Evolutionary conservation across 2,888 invertebrate species (phyloP).

Genomic region (Chrysotoxum bicinctum): DNA sequence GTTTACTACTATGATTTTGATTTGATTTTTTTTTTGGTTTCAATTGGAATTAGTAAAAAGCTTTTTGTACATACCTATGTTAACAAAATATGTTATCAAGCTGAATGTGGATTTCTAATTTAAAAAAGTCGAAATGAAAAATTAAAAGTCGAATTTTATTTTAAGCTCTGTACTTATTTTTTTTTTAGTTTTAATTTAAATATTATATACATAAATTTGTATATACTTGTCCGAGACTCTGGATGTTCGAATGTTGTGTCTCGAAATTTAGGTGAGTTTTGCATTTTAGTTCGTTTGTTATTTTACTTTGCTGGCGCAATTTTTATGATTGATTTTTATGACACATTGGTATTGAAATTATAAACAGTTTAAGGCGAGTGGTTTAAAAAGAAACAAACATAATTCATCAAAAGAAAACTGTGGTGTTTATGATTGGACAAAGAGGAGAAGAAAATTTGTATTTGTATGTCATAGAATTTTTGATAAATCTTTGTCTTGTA

Average conservation of each 20-base stretch:
- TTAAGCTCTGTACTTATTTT: conserved; percentile 69
- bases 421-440: background rate
- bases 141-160: conserved; percentile 54
- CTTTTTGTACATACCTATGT: conserved; percentile 34
- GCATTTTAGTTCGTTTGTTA: conserved; percentile 8
- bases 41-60: conserved; percentile 62
- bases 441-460: background rate
- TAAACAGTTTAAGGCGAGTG: background rate
- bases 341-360: conserved; percentile 1
- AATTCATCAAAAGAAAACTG: background rate
- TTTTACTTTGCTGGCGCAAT: conserved; percentile 13
- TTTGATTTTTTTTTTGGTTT: conserved; percentile 60
- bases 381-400: background rate
- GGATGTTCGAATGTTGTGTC: conserved; percentile 24
- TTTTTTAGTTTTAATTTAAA: conserved; percentile 61
- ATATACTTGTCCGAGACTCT: conserved; percentile 9
- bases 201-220: background rate
- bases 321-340: conserved; percentile 37
- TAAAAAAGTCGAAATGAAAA: conserved; percentile 35
- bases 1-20: conserved; percentile 48
- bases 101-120: conserved; percentile 46
- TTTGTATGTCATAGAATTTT: conserved; percentile 19
- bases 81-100: conserved; percentile 47
- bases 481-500: background rate
- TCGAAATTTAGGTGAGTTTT: conserved; percentile 43